Conservation (phyloP, 1,140 invertebrate genomes). For the Drosophila pachea region DNA sequence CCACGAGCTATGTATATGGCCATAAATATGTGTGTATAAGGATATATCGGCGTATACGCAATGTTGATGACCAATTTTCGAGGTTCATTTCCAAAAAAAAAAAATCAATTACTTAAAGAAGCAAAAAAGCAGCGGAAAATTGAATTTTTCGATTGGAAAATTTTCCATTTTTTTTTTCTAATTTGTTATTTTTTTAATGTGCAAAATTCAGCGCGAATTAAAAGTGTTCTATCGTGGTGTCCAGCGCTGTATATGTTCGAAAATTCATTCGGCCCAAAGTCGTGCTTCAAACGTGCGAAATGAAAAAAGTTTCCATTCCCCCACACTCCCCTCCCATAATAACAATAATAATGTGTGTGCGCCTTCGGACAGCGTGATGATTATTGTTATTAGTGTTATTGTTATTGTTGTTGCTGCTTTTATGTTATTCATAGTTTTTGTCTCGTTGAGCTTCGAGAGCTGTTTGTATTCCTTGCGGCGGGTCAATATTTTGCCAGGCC, state of each 20-base stretch:
- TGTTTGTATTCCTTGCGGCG: constrained; percentile 32
- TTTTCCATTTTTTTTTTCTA: too few species aligned
- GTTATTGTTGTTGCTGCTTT: constrained; percentile 26
- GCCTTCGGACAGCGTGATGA: constrained; percentile 30
- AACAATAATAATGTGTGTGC: constrained; percentile 51
- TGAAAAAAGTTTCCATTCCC: constrained; percentile 58
- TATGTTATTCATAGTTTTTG: constrained; percentile 27
- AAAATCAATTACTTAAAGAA: too few species aligned
- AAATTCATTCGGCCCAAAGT: constrained; percentile 5
- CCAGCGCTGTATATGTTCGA: neutral
- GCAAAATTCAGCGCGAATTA: too few species aligned
- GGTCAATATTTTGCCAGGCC: constrained; percentile 46
- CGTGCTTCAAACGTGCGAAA: constrained; percentile 31
- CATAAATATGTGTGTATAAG: neutral
- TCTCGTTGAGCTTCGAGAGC: constrained; percentile 5
- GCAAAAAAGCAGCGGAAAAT: too few species aligned
- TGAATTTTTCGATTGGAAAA: too few species aligned
- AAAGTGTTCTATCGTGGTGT: too few species aligned
- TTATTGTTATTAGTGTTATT: constrained; percentile 53
- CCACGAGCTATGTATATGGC: constrained; percentile 3
- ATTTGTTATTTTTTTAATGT: too few species aligned
- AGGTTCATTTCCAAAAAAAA: too few species aligned
- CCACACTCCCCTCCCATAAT: constrained; percentile 9
- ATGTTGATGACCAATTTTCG: too few species aligned
- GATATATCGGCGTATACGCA: neutral